Conservation (phyloP, 2,888 invertebrate genomes). For the Zygogramma bicolorata region DNA sequence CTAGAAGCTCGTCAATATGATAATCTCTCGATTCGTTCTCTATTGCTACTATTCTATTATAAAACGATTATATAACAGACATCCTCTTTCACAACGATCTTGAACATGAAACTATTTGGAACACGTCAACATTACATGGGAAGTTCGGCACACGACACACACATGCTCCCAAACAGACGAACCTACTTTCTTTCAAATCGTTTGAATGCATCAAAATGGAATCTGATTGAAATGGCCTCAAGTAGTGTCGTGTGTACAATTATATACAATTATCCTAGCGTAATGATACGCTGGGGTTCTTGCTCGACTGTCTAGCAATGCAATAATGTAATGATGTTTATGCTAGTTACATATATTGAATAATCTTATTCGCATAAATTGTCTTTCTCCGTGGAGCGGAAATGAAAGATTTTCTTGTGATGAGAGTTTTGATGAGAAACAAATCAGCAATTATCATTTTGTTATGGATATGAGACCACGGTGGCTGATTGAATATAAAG, state of each 20-base stretch:
- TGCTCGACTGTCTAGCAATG: conserved; percentile 26
- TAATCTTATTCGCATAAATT: conserved; percentile 4
- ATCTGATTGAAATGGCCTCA: conserved; percentile 17
- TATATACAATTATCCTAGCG: conserved; percentile 19
- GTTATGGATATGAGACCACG: background rate
- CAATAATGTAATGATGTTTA: conserved; percentile 1
- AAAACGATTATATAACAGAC: background rate
- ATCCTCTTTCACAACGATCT: background rate
- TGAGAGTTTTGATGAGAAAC: background rate
- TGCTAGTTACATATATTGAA: conserved; percentile 5
- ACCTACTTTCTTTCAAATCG: background rate
- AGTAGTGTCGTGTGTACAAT: conserved; percentile 22
- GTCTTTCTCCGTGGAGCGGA: background rate
- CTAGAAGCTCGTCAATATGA: no score
- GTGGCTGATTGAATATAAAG: background rate
- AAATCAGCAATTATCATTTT: background rate
- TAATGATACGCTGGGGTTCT: conserved; percentile 23
- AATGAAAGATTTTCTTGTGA: background rate
- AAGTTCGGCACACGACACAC: background rate
- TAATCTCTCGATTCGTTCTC: no score
- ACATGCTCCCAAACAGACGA: background rate
- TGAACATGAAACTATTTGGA: background rate
- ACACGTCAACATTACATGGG: background rate
- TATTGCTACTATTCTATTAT: background rate
- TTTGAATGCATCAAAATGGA: background rate